A percentile compares a stretch with the other conserved stretches of the same genome.
These are phyloP conservation scores for Zaprionus tsacasi DNA, from an alignment of 1,140 invertebrate genomes.

Conservation along the genomic window DNA sequence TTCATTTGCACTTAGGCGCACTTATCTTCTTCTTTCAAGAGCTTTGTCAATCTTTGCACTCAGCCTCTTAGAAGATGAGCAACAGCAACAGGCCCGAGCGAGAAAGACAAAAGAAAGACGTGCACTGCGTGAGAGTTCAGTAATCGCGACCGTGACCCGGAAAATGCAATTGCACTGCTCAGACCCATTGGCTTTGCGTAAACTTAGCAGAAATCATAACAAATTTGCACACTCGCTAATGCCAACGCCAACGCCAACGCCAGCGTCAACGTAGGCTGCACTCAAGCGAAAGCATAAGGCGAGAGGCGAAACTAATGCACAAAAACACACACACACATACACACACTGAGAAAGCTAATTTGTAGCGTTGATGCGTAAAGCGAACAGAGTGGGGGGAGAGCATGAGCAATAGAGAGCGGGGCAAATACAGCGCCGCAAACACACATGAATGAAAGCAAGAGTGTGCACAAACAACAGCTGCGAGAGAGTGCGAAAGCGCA, in stretches of 20 bases:
- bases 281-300: conserved; percentile 42
- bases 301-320: conserved; percentile 45
- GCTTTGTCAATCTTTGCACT: conserved; percentile 7
- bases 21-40: neutral
- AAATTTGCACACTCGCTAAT: conserved; percentile 40
- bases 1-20: neutral
- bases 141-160: conserved; percentile 60
- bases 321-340: neutral
- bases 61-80: neutral
- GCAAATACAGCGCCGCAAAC: neutral
- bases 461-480: conserved; percentile 24
- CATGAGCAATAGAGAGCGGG: too few relatives aligned
- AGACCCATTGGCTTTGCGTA: conserved; percentile 20
- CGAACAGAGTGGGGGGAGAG: neutral
- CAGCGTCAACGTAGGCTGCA: conserved; percentile 4
- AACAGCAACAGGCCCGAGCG: neutral
- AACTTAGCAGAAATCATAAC: conserved; percentile 49
- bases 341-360: conserved; percentile 63
- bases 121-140: conserved; percentile 14
- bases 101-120: neutral
- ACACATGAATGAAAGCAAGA: conserved; percentile 63
- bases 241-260: conserved; percentile 1
- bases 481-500: conserved; percentile 21
- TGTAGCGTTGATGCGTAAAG: conserved; percentile 59
- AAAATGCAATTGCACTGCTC: conserved; percentile 54